A percentile compares a stretch with the other conserved stretches of the same genome.
Conservation (phyloP, 2,797 vertebrate genomes). For the Synanceia verrucosa region DNA sequence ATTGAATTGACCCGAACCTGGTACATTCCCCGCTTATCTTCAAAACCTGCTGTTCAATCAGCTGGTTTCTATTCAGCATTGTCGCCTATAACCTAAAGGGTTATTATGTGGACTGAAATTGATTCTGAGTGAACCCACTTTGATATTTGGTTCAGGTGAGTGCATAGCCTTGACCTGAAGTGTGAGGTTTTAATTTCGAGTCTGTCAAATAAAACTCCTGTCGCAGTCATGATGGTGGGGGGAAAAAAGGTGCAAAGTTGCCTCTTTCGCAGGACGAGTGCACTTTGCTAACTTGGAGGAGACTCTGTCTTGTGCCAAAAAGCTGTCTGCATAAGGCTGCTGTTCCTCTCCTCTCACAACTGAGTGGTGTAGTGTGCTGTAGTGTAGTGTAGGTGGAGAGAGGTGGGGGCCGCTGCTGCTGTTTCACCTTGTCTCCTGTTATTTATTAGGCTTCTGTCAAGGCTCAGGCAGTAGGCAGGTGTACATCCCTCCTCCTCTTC, state of each 20-base stretch:
- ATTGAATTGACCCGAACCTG: constrained; percentile 39
- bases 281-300: constrained; percentile 52
- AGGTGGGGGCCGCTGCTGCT: constrained; percentile 62
- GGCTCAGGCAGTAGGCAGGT: constrained; percentile 85
- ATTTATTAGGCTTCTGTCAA: constrained; percentile 87
- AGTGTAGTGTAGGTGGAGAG: constrained; percentile 3
- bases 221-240: background rate
- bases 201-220: constrained; percentile 41
- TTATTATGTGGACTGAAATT: constrained; percentile 46
- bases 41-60: constrained; percentile 39
- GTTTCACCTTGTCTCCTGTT: constrained; percentile 93
- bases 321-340: constrained; percentile 51
- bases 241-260: constrained; percentile 31
- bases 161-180: constrained; percentile 26
- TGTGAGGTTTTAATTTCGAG: constrained; percentile 35
- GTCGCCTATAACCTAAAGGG: constrained; percentile 24
- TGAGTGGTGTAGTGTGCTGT: constrained; percentile 62
- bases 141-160: constrained; percentile 54
- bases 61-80: constrained; percentile 24
- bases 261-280: constrained; percentile 47
- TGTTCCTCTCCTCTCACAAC: constrained; percentile 53
- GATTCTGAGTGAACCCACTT: constrained; percentile 54
- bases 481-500: constrained; percentile 53
- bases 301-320: constrained; percentile 61
- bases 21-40: constrained; percentile 25